Conservation (phyloP, 2,113 vertebrate species). For the Nothoprocta perdicaria region DNA sequence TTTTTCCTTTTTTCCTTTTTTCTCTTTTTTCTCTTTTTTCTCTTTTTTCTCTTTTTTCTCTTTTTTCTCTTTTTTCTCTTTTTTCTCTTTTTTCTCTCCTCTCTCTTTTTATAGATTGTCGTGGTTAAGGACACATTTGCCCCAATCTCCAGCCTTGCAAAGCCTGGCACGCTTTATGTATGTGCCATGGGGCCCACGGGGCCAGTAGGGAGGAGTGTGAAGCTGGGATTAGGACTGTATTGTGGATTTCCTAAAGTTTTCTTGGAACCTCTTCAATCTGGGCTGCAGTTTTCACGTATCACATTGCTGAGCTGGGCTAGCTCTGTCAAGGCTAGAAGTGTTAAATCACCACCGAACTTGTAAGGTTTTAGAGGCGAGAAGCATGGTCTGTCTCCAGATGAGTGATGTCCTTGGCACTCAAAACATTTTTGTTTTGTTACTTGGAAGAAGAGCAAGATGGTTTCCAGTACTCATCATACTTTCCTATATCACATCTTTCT, state of each 20-base stretch:
- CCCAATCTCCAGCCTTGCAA: neutral
- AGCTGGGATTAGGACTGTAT: neutral
- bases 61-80: too few relatives aligned
- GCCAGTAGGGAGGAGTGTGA: neutral
- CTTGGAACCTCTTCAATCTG: neutral
- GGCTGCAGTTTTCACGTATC: neutral
- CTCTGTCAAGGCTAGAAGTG: neutral
- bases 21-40: too few relatives aligned
- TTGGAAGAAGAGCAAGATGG: neutral
- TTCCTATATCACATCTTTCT: neutral
- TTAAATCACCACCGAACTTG: neutral
- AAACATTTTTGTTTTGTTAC: neutral
- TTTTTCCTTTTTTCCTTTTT: too few relatives aligned
- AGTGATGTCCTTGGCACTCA: neutral
- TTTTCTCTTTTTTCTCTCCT: too few relatives aligned
- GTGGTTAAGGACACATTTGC: neutral
- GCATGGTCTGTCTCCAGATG: neutral
- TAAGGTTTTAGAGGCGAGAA: neutral
- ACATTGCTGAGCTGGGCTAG: neutral
- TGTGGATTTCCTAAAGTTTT: neutral
- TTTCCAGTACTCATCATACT: neutral
- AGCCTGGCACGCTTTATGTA: too few relatives aligned
- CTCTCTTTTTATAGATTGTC: neutral
- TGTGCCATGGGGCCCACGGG: fast-evolving
- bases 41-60: too few relatives aligned